These are phyloP conservation scores for Platalea minor DNA, from an alignment of 2,797 vertebrate genomes.

Conservation along the genomic window DNA sequence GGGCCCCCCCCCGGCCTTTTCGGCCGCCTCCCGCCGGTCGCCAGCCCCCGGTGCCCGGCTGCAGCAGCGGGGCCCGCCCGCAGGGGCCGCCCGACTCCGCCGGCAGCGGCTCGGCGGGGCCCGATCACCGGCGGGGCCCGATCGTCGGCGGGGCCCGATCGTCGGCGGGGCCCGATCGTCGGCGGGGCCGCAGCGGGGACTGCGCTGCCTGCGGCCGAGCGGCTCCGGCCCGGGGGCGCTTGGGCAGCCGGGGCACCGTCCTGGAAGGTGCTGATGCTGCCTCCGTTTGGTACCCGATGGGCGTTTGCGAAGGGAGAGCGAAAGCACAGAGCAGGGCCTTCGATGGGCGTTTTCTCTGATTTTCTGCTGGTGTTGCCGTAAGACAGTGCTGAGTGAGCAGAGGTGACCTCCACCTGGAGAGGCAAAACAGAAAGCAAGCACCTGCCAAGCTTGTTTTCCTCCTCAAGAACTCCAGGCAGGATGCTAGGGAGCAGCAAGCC, in stretches of 20 bases:
- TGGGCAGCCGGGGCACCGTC: neutral
- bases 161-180: no score
- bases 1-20: no score
- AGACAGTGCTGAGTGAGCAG: neutral
- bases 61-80: slow-evolving; percentile 38
- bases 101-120: neutral
- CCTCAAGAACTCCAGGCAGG: neutral
- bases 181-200: neutral
- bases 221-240: neutral
- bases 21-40: neutral
- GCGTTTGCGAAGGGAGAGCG: fast-evolving
- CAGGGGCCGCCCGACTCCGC: slow-evolving; percentile 68
- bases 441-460: neutral
- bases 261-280: fast-evolving
- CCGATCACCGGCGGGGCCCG: no score
- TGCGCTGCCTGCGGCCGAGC: neutral
- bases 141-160: no score
- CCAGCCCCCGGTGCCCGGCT: neutral
- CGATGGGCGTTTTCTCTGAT: fast-evolving
- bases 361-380: neutral
- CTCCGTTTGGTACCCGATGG: fast-evolving
- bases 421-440: neutral
- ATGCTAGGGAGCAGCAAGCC: neutral
- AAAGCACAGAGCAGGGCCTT: fast-evolving
- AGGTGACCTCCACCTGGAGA: neutral